These are phyloP conservation scores for Chloropsis hardwickii DNA, from an alignment of 2,113 vertebrate species.

Conservation along the genomic window DNA sequence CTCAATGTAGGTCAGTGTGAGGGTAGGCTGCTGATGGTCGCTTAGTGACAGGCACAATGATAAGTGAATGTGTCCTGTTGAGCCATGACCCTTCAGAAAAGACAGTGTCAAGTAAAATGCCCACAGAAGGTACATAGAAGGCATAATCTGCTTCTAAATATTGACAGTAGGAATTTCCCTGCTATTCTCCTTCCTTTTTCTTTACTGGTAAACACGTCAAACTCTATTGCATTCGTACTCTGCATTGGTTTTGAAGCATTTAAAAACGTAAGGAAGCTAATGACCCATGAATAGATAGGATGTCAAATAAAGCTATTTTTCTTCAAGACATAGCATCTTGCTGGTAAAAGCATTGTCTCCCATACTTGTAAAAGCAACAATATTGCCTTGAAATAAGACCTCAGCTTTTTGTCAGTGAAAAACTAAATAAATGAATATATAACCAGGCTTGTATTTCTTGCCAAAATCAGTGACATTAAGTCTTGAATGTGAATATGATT, in stretches of 20 bases:
- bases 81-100: slow-evolving; percentile 66
- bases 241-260: slow-evolving; percentile 8
- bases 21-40: slow-evolving; percentile 64
- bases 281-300: background rate
- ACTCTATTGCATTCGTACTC: background rate
- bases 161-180: slow-evolving; percentile 46
- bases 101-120: slow-evolving; percentile 56
- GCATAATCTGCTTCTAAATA: slow-evolving; percentile 28
- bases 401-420: background rate
- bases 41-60: slow-evolving; percentile 68
- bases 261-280: slow-evolving; percentile 9
- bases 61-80: slow-evolving; percentile 65
- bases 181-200: slow-evolving; percentile 21
- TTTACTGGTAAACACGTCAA: slow-evolving; percentile 45
- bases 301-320: slow-evolving; percentile 38
- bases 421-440: background rate
- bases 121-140: slow-evolving; percentile 19
- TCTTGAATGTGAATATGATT: background rate
- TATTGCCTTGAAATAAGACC: background rate
- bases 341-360: background rate
- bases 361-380: background rate
- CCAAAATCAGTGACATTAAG: background rate
- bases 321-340: background rate
- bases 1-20: slow-evolving; percentile 68
- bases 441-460: background rate